Percentiles rank a stretch among this genome's conserved stretches.
Evolutionary conservation across 2,113 vertebrate genomes (phyloP).

Genomic region (Fulmarus glacialis): DNA sequence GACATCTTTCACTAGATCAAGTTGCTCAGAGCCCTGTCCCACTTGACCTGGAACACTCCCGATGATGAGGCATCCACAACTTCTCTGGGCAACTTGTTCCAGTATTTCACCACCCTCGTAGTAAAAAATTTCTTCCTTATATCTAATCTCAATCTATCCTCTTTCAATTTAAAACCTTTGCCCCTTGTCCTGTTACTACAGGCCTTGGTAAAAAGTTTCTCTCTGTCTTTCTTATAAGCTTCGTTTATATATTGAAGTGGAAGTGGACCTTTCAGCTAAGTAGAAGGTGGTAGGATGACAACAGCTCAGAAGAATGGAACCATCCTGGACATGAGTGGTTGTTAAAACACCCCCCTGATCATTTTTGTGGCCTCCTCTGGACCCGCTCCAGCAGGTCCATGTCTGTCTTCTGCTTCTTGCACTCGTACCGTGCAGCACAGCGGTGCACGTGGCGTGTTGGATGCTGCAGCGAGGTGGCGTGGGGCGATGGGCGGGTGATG

Average conservation of each 20-base stretch:
- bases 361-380: background rate
- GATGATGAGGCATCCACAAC: background rate
- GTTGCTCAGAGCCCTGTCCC: background rate
- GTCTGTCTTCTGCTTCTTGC: background rate
- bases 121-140: background rate
- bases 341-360: accelerated
- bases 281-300: background rate
- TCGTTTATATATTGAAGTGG: background rate
- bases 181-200: accelerated
- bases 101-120: accelerated
- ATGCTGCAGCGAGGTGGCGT: background rate
- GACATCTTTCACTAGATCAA: background rate
- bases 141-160: background rate
- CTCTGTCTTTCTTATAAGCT: background rate
- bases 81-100: background rate
- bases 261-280: background rate
- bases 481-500: background rate
- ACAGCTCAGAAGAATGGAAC: background rate
- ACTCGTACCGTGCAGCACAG: background rate
- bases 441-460: accelerated
- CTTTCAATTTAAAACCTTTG: background rate
- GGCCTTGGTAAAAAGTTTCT: background rate
- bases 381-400: background rate
- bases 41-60: background rate
- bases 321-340: background rate